phyloP scores from a whole-genome alignment of 2,113 vertebrate genomes.

The Xiphias gladius region DNA sequence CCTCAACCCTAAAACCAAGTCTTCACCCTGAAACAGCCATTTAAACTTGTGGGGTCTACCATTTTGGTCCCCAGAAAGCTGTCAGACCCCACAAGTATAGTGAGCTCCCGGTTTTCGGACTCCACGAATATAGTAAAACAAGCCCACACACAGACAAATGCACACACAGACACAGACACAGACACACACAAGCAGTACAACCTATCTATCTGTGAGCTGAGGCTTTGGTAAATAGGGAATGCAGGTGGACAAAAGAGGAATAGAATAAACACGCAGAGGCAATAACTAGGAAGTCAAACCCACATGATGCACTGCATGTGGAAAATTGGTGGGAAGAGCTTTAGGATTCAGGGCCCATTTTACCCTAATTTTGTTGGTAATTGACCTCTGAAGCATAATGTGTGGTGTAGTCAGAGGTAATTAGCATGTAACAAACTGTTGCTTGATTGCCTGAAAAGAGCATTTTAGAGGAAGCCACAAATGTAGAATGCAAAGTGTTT shows the following conservation, averaged over 20 bases:
- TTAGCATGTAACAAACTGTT: constrained; percentile 93
- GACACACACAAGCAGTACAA: constrained; percentile 35
- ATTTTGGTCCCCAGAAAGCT: no score
- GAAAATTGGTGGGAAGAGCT: constrained; percentile 87
- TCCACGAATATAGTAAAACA: no score
- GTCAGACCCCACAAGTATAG: no score
- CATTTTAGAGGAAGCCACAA: constrained; percentile 92
- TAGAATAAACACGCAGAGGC: constrained; percentile 67
- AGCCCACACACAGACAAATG: constrained; percentile 5
- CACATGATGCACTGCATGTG: constrained; percentile 89
- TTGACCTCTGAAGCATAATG: constrained; percentile 96
- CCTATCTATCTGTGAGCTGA: constrained; percentile 86
- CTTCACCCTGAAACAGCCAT: no score
- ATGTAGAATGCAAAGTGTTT: constrained; percentile 90
- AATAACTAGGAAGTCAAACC: constrained; percentile 89
- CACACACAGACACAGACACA: constrained; percentile 11
- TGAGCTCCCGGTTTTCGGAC: no score
- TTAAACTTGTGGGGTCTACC: no score
- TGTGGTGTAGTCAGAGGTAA: constrained; percentile 96
- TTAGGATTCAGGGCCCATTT: constrained; percentile 82
- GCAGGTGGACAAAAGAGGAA: constrained; percentile 81
- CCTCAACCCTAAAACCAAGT: no score
- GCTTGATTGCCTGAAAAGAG: constrained; percentile 97
- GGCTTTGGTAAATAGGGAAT: constrained; percentile 91
- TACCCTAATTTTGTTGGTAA: constrained; percentile 90